Conservation (phyloP, 2,888 invertebrate species). For the Agonum fuliginosum region DNA sequence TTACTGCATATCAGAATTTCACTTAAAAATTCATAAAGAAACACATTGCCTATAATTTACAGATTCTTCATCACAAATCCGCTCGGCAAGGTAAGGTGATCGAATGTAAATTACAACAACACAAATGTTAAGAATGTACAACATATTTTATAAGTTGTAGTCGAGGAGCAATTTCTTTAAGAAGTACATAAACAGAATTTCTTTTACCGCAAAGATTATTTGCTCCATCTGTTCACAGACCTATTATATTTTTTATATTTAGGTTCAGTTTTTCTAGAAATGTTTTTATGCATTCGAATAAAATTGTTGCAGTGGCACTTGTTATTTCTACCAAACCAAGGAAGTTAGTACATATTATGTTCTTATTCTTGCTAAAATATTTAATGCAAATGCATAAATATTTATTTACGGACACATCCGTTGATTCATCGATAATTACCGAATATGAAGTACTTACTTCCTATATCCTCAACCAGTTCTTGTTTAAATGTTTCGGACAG, state of each 20-base stretch:
- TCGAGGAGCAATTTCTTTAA: background rate
- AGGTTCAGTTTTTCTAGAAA: background rate
- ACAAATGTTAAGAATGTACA: constrained; percentile 6
- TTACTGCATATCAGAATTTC: no score
- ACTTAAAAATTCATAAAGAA: no score
- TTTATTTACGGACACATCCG: background rate
- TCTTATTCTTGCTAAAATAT: constrained; percentile 1
- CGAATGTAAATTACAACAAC: no score
- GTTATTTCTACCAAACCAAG: background rate
- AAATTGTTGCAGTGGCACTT: background rate
- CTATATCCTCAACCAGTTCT: background rate
- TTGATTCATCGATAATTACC: background rate
- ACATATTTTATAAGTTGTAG: background rate
- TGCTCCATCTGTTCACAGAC: constrained; percentile 10
- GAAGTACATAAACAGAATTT: background rate
- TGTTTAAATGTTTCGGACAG: background rate
- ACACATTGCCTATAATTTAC: no score
- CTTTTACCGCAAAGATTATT: background rate
- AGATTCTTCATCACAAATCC: no score
- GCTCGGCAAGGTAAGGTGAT: no score
- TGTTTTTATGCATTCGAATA: background rate
- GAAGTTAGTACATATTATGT: background rate
- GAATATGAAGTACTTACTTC: background rate
- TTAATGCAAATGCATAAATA: constrained; percentile 13
- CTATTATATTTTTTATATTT: constrained; percentile 11